These are phyloP conservation scores for Pygathrix nemaeus DNA, from an alignment of 2,113 vertebrate species.

Conservation along the genomic window DNA sequence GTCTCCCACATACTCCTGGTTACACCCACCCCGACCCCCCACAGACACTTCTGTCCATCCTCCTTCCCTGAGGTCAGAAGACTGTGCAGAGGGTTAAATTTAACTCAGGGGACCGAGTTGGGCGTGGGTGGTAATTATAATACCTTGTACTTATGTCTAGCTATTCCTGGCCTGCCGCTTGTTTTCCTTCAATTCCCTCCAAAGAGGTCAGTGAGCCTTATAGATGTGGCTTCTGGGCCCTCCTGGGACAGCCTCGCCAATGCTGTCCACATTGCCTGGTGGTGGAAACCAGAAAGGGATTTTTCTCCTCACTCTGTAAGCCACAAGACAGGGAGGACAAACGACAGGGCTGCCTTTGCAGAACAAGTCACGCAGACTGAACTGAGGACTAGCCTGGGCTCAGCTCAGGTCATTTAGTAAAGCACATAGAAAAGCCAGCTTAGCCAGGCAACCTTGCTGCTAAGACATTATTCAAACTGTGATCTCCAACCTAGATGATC, in stretches of 20 bases:
- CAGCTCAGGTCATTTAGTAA: background rate
- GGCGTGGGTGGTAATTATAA: conserved; percentile 73
- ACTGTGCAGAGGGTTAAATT: background rate
- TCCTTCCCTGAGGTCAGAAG: conserved; percentile 26
- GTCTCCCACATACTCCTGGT: background rate
- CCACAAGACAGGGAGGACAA: background rate
- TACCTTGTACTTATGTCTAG: conserved; percentile 74
- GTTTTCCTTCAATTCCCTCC: conserved; percentile 40
- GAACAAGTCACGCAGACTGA: background rate
- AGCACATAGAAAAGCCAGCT: background rate
- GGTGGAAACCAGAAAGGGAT: background rate
- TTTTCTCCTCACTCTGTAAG: background rate
- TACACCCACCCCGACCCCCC: rapidly evolving
- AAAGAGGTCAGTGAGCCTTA: conserved; percentile 27
- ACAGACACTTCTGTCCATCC: background rate
- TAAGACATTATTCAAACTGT: background rate
- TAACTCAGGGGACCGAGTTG: conserved; percentile 52
- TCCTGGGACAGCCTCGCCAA: background rate
- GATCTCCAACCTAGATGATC: background rate
- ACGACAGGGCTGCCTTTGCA: background rate
- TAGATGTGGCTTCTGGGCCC: conserved; percentile 58
- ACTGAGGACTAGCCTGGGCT: background rate
- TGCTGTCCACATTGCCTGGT: background rate
- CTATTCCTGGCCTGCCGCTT: conserved; percentile 70
- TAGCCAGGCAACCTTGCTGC: background rate